A percentile compares a stretch with the other conserved stretches of the same genome.
These are phyloP conservation scores for Cyrtonyx montezumae DNA, from an alignment of 2,113 vertebrate genomes.

Conservation along the genomic window DNA sequence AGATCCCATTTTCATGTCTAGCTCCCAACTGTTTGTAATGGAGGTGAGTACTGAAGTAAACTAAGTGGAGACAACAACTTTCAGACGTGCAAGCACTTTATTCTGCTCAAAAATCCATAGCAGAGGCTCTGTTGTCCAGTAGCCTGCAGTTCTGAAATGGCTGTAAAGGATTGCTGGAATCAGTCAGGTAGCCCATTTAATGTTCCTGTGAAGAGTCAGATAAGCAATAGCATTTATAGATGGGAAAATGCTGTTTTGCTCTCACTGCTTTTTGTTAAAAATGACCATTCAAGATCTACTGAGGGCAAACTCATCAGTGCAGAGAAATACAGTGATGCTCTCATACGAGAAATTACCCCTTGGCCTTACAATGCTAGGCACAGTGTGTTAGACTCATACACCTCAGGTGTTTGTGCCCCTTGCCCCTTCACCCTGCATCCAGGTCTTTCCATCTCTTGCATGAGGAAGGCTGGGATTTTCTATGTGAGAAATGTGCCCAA, in stretches of 20 bases:
- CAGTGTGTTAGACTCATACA: accelerated
- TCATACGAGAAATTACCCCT: neutral
- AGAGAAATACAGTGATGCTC: neutral
- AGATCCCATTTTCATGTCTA: neutral
- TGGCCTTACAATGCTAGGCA: neutral
- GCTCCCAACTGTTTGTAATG: neutral
- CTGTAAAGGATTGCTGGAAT: neutral
- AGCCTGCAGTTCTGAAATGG: neutral
- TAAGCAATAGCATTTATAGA: neutral
- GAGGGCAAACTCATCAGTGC: neutral
- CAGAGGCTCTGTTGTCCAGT: neutral
- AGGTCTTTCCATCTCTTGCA: neutral
- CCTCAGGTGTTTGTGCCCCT: neutral
- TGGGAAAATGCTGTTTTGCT: neutral
- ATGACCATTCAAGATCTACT: neutral
- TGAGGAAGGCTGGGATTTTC: neutral
- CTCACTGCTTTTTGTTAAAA: neutral
- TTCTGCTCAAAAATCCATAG: neutral
- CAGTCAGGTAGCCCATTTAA: neutral
- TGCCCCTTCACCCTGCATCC: neutral
- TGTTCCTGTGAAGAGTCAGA: neutral
- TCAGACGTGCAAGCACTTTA: neutral
- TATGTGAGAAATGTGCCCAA: accelerated
- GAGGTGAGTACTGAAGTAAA: neutral
- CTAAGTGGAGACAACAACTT: neutral